A percentile compares a stretch with the other conserved stretches of the same genome.
Evolutionary conservation across 30 jellyfish, hydroid and myxozoan genomes (phyloP).

Genomic region (Phacellophora camtschatica): DNA sequence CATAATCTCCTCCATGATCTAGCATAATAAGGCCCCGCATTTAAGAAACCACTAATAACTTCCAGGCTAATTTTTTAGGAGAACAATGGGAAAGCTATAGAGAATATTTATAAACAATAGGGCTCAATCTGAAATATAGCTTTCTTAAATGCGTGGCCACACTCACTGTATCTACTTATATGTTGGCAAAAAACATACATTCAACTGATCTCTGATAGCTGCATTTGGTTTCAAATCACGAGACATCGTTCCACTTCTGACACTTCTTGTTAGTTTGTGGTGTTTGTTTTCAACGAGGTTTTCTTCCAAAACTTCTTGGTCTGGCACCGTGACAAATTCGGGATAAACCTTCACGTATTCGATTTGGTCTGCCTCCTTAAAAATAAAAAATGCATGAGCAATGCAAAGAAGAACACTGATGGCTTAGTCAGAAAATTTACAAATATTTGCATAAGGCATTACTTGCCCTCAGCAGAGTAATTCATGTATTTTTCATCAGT

Average conservation of each 20-base stretch:
- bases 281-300: constrained; percentile 97
- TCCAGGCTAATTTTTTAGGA: too few species aligned
- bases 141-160: background rate
- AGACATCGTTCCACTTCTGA: constrained; percentile 96
- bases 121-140: too few species aligned
- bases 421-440: background rate
- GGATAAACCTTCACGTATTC: constrained; percentile 97
- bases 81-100: too few species aligned
- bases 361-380: constrained; percentile 94
- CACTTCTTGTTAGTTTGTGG: constrained; percentile 94
- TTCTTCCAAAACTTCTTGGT: constrained; percentile 90
- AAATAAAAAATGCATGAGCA: background rate
- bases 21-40: too few species aligned
- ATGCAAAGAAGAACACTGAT: background rate
- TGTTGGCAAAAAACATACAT: constrained; percentile 39
- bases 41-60: too few species aligned
- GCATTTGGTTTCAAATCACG: constrained; percentile 99
- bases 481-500: too few species aligned
- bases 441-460: too few species aligned
- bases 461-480: too few species aligned
- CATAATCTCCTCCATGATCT: too few species aligned
- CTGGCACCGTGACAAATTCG: constrained; percentile 96
- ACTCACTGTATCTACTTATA: background rate
- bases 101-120: background rate
- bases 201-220: constrained; percentile 88